Evolutionary conservation across 2,888 invertebrate genomes (phyloP).

Genomic region (Calephelis perditalis): DNA sequence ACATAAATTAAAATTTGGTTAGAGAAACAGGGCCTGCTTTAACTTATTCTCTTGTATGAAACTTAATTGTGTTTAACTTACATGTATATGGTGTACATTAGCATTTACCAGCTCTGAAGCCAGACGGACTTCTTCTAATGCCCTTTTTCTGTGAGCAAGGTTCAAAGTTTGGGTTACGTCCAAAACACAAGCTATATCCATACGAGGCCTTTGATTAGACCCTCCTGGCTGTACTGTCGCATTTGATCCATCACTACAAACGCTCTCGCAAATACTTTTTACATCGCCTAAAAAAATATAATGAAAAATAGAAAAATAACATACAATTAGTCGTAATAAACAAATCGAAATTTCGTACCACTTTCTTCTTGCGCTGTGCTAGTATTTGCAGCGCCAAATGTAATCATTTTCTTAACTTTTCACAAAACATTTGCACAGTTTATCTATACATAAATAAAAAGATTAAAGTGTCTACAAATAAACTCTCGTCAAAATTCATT

Average conservation of each 20-base stretch:
- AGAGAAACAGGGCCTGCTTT: background rate
- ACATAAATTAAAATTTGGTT: no score
- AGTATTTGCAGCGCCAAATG: constrained; percentile 63
- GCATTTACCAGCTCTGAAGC: constrained; percentile 89
- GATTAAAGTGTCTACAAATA: constrained; percentile 40
- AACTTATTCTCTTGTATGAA: background rate
- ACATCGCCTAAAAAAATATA: constrained; percentile 52
- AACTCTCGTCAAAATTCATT: constrained; percentile 33
- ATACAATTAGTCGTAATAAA: constrained; percentile 22
- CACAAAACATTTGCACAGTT: constrained; percentile 58
- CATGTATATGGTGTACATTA: constrained; percentile 90
- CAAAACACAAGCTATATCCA: constrained; percentile 94
- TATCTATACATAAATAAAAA: constrained; percentile 43
- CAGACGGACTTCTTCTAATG: constrained; percentile 89
- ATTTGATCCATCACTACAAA: constrained; percentile 74
- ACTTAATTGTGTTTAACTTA: constrained; percentile 47
- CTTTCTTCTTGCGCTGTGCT: constrained; percentile 63
- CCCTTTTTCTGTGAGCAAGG: constrained; percentile 86
- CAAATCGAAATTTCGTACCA: constrained; percentile 45
- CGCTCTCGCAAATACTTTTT: constrained; percentile 73
- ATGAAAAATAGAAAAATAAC: constrained; percentile 27
- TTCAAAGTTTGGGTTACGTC: constrained; percentile 87
- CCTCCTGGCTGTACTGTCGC: constrained; percentile 66
- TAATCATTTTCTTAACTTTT: constrained; percentile 64
- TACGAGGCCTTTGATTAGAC: constrained; percentile 78